Evolutionary conservation across 2,113 vertebrate genomes (phyloP).

Genomic region (Brachyhypopomus occidentalis): DNA sequence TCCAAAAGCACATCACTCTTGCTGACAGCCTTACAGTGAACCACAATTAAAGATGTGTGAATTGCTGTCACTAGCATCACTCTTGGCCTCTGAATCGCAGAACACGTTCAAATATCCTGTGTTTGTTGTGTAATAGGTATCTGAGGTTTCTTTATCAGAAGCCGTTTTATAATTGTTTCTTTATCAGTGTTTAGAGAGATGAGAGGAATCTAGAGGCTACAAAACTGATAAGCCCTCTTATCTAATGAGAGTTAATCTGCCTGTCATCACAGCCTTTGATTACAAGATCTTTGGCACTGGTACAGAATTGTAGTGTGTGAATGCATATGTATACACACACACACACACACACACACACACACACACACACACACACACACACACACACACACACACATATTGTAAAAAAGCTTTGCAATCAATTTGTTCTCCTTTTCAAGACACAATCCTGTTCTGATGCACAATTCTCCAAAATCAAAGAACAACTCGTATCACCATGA

Average conservation of each 20-base stretch:
- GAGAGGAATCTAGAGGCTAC: background rate
- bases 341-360: background rate
- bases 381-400: too few relatives aligned
- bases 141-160: background rate
- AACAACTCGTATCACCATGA: too few relatives aligned
- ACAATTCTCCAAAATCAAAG: background rate
- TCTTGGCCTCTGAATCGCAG: slow-evolving; percentile 3
- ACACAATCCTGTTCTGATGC: background rate
- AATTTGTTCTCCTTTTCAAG: slow-evolving; percentile 6
- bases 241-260: slow-evolving; percentile 22
- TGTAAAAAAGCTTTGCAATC: background rate
- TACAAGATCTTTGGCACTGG: background rate
- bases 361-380: background rate
- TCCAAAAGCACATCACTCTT: background rate
- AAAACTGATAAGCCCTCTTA: background rate
- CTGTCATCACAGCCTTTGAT: slow-evolving; percentile 20
- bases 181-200: background rate
- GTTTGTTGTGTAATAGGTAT: slow-evolving; percentile 16
- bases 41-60: slow-evolving; percentile 39
- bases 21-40: background rate
- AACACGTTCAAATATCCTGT: slow-evolving; percentile 22
- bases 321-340: background rate
- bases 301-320: background rate
- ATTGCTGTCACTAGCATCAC: slow-evolving; percentile 3
- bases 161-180: slow-evolving; percentile 7